phyloP scores from a whole-genome alignment of 2,888 invertebrate genomes.

The Thereva unica region DNA sequence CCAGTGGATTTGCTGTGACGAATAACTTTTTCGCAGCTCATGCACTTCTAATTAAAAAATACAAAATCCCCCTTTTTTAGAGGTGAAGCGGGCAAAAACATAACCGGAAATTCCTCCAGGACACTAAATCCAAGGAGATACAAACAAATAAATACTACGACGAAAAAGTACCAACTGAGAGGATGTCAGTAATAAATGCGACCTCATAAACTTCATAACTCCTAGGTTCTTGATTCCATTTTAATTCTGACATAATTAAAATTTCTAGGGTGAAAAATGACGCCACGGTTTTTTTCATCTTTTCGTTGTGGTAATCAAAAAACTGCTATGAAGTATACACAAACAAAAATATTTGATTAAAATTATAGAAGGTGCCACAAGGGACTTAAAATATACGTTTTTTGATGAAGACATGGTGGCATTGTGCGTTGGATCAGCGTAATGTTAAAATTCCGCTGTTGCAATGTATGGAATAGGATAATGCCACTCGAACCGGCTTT shows the following conservation, averaged over 20 bases:
- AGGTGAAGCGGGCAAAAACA: background rate
- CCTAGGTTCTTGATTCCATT: conserved; percentile 34
- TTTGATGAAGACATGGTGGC: too few species aligned
- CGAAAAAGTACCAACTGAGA: conserved; percentile 4
- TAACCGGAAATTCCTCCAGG: conserved; percentile 2
- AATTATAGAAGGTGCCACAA: too few species aligned
- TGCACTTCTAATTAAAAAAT: conserved; percentile 32
- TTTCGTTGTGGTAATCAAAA: conserved; percentile 22
- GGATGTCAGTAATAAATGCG: conserved; percentile 33
- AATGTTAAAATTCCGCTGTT: too few species aligned
- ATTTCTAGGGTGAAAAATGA: conserved; percentile 37
- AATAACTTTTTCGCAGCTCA: background rate
- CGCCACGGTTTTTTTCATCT: conserved; percentile 25
- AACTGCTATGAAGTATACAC: too few species aligned
- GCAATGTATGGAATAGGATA: too few species aligned
- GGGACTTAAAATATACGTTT: too few species aligned
- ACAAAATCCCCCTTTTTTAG: background rate
- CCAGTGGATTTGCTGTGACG: too few species aligned
- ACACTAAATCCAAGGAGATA: background rate
- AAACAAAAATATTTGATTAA: too few species aligned
- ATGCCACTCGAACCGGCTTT: too few species aligned
- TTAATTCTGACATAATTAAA: conserved; percentile 38
- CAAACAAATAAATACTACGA: background rate
- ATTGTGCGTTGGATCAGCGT: too few species aligned
- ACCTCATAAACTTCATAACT: conserved; percentile 35